These are phyloP conservation scores for Zaprionus nigranus DNA, from an alignment of 1,140 invertebrate species.

Conservation along the genomic window DNA sequence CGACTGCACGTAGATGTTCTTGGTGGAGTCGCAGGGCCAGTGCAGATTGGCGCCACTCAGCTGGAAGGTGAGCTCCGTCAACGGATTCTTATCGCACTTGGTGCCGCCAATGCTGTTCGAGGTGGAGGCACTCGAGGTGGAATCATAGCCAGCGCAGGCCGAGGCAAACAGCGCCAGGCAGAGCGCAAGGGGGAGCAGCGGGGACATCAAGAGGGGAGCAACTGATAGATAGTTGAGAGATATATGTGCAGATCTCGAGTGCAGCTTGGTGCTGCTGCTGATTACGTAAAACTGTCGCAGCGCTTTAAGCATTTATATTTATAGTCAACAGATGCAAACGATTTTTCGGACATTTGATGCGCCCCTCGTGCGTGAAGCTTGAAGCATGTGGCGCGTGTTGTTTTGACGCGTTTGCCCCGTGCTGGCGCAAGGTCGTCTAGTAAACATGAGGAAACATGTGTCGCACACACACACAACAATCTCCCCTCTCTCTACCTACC, in stretches of 20 bases:
- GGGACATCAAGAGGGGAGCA: neutral
- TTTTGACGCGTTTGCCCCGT: conserved; percentile 26
- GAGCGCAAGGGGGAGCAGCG: conserved; percentile 37
- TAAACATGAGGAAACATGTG: conserved; percentile 70
- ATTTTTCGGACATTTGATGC: conserved; percentile 10
- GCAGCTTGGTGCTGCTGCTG: conserved; percentile 23
- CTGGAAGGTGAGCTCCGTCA: conserved; percentile 78
- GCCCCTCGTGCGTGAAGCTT: neutral
- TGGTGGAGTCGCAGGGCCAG: conserved; percentile 87
- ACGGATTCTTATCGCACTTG: conserved; percentile 73
- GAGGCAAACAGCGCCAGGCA: conserved; percentile 30
- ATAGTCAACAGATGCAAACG: conserved; percentile 12
- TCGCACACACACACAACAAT: conserved; percentile 31
- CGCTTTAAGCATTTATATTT: conserved; percentile 57
- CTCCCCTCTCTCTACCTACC: neutral
- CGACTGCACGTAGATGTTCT: conserved; percentile 86
- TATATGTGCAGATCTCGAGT: neutral
- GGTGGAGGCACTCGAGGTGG: conserved; percentile 31
- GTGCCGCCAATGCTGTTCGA: conserved; percentile 50
- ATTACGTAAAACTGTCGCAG: conserved; percentile 57
- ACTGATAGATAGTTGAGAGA: neutral
- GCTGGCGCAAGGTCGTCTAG: conserved; percentile 45
- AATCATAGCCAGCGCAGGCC: conserved; percentile 41
- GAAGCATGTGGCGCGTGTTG: conserved; percentile 58
- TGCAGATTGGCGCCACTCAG: conserved; percentile 85